phyloP scores from a whole-genome alignment of 64 coral and sea anemone genomes.

The Stichodactyla helianthus region DNA sequence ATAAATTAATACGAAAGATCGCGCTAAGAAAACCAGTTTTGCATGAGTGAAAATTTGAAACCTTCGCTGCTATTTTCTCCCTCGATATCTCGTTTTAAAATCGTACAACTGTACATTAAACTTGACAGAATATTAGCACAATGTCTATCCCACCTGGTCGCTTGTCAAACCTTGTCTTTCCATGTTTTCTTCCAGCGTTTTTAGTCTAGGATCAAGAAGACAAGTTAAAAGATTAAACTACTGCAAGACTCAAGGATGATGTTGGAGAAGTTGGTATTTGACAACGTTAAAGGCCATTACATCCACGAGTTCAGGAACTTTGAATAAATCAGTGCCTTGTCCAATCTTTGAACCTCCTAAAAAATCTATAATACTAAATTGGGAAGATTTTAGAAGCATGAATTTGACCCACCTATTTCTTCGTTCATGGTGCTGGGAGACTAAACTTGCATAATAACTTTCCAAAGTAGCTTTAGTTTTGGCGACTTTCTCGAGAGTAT shows the following conservation, averaged over 20 bases:
- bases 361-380: not conserved
- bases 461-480: conserved; percentile 93
- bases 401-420: conserved; percentile 66
- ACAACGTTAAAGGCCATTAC: not conserved
- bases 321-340: not conserved
- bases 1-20: conserved; percentile 14
- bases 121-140: not conserved
- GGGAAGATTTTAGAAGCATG: not conserved
- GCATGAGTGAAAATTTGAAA: not conserved
- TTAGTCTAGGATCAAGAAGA: conserved; percentile 60
- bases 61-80: not conserved
- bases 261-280: conserved; percentile 5
- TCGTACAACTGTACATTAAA: not conserved
- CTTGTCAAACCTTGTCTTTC: conserved; percentile 70
- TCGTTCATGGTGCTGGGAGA: conserved; percentile 89
- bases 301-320: not conserved
- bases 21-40: not conserved
- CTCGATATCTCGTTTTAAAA: not conserved
- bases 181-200: conserved; percentile 73
- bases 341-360: not conserved
- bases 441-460: conserved; percentile 86
- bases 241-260: not conserved
- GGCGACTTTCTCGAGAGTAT: conserved; percentile 96
- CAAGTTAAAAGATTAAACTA: not conserved
- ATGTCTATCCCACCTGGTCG: conserved; percentile 56